Evolutionary conservation across 2,113 vertebrate species (phyloP), one percentile per base, ranked within the genome.

Genomic region (Platysternon megacephalum): DNA sequence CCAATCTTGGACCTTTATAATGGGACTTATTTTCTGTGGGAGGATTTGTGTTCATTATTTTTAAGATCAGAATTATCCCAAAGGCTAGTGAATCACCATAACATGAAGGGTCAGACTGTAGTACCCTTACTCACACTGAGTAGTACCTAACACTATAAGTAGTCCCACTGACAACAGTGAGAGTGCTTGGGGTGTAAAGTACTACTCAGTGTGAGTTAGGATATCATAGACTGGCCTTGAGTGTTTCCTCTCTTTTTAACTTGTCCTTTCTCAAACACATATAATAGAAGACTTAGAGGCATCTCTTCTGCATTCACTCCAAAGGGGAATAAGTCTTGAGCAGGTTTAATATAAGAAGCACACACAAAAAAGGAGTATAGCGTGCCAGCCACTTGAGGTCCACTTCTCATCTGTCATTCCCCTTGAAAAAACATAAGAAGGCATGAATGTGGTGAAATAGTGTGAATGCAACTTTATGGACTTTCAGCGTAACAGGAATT

Each of bases 71-170:
- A 44, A 26, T 74, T 76, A 44, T 76, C 24, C 8, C 4, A 1
- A 6, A n/a, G 32, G 7, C 1, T 1, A 4, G 12, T 39, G 11
- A 17, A 8, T 2, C 56, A 19, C 32, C 32, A 65, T 65, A n/a
- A 65, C 32, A n/a, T n/a, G 32, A 49, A n/a, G 65, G 11, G 35
- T 6, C 79, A 74, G 29, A 2, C 14, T 13, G 61, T 46, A 39
- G 8, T 24, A 9, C 0, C n/a, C 11, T 29, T 44, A 35, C 74
- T 2, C 35, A 26, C 46, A 21, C 4, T 29, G 58, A 65, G 32
- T 16, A 17, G 3, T 1, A 61, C 11, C 39, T 78, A 81, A 44
- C 17, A 6, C 1, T 0, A 1, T 21, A 19, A 48, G 86, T 35
- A 2, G 49, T 32, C 82, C 35, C 68, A 42, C 22, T 74, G 19